Evolutionary conservation across 2,113 vertebrate genomes (phyloP).

Genomic region (Chionodraco myersi): DNA sequence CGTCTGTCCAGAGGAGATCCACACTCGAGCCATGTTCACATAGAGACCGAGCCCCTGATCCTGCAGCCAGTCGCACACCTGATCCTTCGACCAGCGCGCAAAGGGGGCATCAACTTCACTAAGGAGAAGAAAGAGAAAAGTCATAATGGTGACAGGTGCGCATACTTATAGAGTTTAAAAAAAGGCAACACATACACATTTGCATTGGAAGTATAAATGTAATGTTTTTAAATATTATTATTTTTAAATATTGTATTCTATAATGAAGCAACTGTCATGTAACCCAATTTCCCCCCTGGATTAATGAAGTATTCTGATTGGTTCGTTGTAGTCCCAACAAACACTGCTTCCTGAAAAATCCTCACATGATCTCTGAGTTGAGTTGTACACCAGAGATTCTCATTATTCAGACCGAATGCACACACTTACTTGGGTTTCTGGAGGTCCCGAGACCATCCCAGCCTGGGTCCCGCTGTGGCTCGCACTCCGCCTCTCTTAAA

Average conservation of each 20-base stretch:
- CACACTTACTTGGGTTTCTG: conserved; percentile 89
- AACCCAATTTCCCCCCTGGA: too few species aligned
- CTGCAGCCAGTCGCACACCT: conserved; percentile 95
- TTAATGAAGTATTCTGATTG: too few species aligned
- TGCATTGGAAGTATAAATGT: background rate
- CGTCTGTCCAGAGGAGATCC: conserved; percentile 95
- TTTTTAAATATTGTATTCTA: too few species aligned
- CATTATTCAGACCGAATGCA: conserved; percentile 40
- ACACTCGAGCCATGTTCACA: conserved; percentile 88
- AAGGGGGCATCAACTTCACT: conserved; percentile 97
- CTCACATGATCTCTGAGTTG: conserved; percentile 15
- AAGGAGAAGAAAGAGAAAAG: background rate
- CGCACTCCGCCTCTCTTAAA: conserved; percentile 96
- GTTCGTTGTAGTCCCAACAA: conserved; percentile 9
- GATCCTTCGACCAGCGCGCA: conserved; percentile 96
- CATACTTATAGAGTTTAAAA: background rate
- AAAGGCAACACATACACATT: background rate
- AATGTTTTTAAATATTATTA: too few species aligned
- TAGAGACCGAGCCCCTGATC: conserved; percentile 95
- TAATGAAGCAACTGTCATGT: too few species aligned
- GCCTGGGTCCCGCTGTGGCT: conserved; percentile 92
- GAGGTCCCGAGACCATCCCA: conserved; percentile 97
- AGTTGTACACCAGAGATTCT: conserved; percentile 8
- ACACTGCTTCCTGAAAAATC: conserved; percentile 2
- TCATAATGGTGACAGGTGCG: background rate